A percentile compares a stretch with the other conserved stretches of the same genome.
These are phyloP conservation scores for Lichenostomus cassidix DNA, from an alignment of 2,113 vertebrate species.

Conservation along the genomic window DNA sequence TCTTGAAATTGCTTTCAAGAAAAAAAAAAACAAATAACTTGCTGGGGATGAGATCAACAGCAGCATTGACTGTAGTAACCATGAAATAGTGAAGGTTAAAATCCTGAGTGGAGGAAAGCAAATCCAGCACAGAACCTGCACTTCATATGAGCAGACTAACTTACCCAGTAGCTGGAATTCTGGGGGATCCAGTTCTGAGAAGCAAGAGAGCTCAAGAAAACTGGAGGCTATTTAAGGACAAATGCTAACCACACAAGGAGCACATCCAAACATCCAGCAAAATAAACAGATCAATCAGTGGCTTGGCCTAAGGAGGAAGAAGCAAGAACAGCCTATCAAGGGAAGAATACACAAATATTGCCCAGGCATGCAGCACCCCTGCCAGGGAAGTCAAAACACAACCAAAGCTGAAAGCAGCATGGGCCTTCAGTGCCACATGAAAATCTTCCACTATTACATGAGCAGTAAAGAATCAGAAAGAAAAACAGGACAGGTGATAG, in stretches of 20 bases:
- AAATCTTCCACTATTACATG: not conserved
- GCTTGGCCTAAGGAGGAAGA: not conserved
- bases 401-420: not conserved
- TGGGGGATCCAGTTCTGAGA: not conserved
- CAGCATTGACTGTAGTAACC: not conserved
- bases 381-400: not conserved
- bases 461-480: not conserved
- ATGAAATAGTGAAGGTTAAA: not conserved
- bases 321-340: not conserved
- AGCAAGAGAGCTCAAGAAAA: not conserved
- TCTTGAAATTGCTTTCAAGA: not conserved
- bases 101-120: not conserved
- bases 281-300: not conserved
- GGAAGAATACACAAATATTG: not conserved
- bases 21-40: not conserved
- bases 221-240: not conserved
- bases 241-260: not conserved
- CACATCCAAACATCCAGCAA: not conserved
- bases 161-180: not conserved
- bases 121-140: not conserved
- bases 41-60: not conserved
- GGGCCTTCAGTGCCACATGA: not conserved
- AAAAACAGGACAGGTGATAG: not conserved
- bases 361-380: not conserved
- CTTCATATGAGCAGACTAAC: not conserved